Evolutionary conservation across 2,888 invertebrate species (phyloP).

Genomic region (Syrphus vitripennis): DNA sequence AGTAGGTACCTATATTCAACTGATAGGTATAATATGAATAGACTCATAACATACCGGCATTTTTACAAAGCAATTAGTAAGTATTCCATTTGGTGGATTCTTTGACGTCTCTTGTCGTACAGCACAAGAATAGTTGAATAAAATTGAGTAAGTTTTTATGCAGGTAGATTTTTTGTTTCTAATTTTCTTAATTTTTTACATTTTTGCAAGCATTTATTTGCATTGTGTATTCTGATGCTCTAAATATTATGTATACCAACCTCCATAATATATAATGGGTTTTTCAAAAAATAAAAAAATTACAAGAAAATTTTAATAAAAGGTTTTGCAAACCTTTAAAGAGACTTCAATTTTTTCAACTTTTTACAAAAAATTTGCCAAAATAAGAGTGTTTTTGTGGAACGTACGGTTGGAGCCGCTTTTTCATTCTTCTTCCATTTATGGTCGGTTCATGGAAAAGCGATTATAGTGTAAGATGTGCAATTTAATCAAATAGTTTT

Average conservation of each 20-base stretch:
- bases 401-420: slow-evolving; percentile 60
- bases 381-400: slow-evolving; percentile 47
- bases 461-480: neutral
- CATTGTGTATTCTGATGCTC: neutral
- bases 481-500: neutral
- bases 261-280: neutral
- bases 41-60: slow-evolving; percentile 29
- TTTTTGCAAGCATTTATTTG: neutral
- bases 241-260: neutral
- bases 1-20: neutral
- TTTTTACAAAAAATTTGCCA: slow-evolving; percentile 29
- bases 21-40: slow-evolving; percentile 24
- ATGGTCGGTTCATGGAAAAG: slow-evolving; percentile 26
- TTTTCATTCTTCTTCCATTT: slow-evolving; percentile 43
- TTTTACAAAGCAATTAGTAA: neutral
- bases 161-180: neutral
- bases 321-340: neutral
- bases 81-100: neutral
- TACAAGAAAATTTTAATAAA: neutral
- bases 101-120: neutral
- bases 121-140: too few species aligned
- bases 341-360: slow-evolving; percentile 28
- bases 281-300: neutral
- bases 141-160: neutral
- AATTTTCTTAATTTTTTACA: neutral